A percentile compares a stretch with the other conserved stretches of the same genome.
These are phyloP conservation scores for Rhagonycha lutea DNA, from an alignment of 2,888 invertebrate genomes.

Conservation along the genomic window DNA sequence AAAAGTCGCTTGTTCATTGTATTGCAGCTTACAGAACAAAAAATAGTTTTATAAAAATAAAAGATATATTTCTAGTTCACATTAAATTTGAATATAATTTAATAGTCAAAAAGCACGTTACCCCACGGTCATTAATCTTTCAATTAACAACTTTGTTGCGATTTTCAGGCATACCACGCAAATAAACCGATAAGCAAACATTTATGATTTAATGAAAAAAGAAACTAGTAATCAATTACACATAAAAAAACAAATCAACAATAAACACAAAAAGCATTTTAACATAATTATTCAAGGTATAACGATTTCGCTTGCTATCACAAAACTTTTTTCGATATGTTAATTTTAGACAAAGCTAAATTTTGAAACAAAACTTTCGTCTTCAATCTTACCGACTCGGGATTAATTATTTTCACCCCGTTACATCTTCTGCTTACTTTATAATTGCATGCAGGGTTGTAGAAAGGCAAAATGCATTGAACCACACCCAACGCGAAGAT, in stretches of 20 bases:
- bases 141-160: background rate
- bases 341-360: background rate
- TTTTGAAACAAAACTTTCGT: background rate
- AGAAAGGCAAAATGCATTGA: too few relatives aligned
- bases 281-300: background rate
- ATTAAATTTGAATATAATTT: background rate
- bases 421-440: conserved; percentile 7
- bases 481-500: too few relatives aligned
- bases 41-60: background rate
- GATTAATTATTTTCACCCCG: conserved; percentile 16
- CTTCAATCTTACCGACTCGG: conserved; percentile 6
- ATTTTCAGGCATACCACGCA: background rate
- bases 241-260: background rate
- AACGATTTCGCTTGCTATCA: background rate
- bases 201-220: background rate
- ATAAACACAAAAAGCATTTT: background rate
- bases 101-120: background rate
- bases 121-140: background rate
- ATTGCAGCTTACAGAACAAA: background rate
- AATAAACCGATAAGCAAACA: background rate
- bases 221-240: background rate
- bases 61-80: background rate
- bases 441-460: conserved; percentile 1
- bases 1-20: background rate
- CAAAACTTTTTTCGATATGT: background rate